Conservation (phyloP, 2,888 invertebrate species). For the Lucinisca nassula region DNA sequence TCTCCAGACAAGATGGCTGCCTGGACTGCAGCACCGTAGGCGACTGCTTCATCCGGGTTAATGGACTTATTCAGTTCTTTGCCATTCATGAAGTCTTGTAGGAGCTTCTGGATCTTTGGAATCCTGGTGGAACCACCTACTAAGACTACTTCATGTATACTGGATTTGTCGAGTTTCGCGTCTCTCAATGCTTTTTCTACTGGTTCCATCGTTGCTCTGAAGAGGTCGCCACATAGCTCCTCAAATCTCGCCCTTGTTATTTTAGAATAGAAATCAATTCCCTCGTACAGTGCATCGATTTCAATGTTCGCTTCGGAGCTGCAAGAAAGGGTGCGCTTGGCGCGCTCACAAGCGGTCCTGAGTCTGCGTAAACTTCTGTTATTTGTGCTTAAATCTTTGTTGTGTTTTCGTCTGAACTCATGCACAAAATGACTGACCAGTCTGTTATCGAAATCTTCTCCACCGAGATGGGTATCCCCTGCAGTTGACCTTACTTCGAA, state of each 20-base stretch:
- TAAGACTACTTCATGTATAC: slow-evolving; percentile 93
- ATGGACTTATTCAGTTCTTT: slow-evolving; percentile 88
- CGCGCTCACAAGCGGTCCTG: slow-evolving; percentile 94
- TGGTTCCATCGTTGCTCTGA: slow-evolving; percentile 97
- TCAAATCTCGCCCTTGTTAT: slow-evolving; percentile 93
- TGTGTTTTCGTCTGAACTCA: slow-evolving; percentile 82
- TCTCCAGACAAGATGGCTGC: slow-evolving; percentile 92
- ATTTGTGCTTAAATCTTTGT: slow-evolving; percentile 89
- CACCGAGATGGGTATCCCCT: slow-evolving; percentile 86
- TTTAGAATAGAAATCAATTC: slow-evolving; percentile 95
- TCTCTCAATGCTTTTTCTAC: slow-evolving; percentile 94
- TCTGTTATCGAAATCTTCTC: slow-evolving; percentile 85
- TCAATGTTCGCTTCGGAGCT: slow-evolving; percentile 82
- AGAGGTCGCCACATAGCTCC: slow-evolving; percentile 96
- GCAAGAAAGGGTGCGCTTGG: slow-evolving; percentile 91
- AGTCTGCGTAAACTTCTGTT: slow-evolving; percentile 96
- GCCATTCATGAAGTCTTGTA: slow-evolving; percentile 82
- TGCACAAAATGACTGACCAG: slow-evolving; percentile 82
- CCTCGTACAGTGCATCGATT: slow-evolving; percentile 95
- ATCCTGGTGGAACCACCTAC: slow-evolving; percentile 90
- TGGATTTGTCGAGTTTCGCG: slow-evolving; percentile 93
- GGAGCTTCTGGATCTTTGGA: slow-evolving; percentile 84
- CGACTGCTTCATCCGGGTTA: slow-evolving; percentile 99
- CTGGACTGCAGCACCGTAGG: slow-evolving; percentile 90
- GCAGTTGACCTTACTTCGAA: slow-evolving; percentile 86